Evolutionary conservation across 1,140 invertebrate genomes (phyloP).

Genomic region (Calycopis cecrops): DNA sequence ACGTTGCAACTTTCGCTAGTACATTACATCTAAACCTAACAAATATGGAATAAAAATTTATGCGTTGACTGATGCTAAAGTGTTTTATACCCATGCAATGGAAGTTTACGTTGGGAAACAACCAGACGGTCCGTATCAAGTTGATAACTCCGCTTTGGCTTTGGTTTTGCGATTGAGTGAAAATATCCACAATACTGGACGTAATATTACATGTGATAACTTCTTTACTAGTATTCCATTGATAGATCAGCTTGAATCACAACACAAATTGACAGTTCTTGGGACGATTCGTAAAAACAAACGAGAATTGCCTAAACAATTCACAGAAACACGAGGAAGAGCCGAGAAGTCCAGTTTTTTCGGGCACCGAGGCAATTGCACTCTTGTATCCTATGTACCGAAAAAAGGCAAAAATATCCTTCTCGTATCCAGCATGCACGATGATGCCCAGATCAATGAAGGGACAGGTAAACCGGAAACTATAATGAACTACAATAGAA

Average conservation of each 20-base stretch:
- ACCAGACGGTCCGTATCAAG: no score
- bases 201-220: no score
- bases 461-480: constrained; percentile 10
- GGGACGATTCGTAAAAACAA: no score
- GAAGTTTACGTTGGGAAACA: no score
- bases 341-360: constrained; percentile 26
- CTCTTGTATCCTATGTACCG: constrained; percentile 5
- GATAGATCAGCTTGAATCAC: no score
- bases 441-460: constrained; percentile 15
- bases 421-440: constrained; percentile 18
- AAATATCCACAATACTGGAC: no score
- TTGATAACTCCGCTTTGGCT: no score
- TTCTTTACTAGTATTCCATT: no score
- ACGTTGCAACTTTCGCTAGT: constrained; percentile 3
- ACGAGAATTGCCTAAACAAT: no score
- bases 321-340: background rate
- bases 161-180: no score
- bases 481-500: constrained; percentile 3
- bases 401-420: constrained; percentile 19
- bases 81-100: no score
- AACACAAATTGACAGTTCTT: no score
- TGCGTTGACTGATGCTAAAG: constrained; percentile 13
- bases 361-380: constrained; percentile 19
- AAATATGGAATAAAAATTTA: constrained; percentile 23
- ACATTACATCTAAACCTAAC: constrained; percentile 16